Conservation (phyloP, 2,113 vertebrate species). For the Erythrolamprus reginae region DNA sequence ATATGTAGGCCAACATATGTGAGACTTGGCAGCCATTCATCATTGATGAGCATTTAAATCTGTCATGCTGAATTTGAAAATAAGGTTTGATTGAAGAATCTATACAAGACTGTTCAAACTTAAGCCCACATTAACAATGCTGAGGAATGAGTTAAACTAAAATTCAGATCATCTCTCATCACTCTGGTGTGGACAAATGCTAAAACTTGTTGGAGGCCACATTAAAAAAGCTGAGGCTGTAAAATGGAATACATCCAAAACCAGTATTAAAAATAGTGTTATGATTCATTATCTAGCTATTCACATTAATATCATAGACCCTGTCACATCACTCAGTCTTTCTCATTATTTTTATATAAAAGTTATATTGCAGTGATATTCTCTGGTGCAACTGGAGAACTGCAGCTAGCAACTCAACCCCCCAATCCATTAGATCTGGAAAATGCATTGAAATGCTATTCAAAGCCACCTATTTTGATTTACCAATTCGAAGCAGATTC, state of each 20-base stretch:
- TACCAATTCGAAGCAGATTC: not conserved
- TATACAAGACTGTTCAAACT: not conserved
- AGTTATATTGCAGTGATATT: not conserved
- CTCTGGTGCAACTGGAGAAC: not conserved
- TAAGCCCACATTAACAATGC: not conserved
- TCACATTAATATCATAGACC: not conserved
- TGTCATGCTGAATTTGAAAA: not conserved
- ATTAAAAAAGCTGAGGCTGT: not conserved
- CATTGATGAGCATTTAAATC: not conserved
- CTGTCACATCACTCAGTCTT: not conserved
- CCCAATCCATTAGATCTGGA: not conserved
- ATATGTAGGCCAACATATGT: not conserved
- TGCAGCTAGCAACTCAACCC: not conserved
- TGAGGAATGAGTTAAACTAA: not conserved
- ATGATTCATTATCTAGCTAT: not conserved
- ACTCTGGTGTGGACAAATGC: not conserved
- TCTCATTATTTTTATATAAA: not conserved
- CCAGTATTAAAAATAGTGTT: not conserved
- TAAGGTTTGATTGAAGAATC: not conserved
- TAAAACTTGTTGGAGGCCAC: not conserved
- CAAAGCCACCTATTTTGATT: not conserved
- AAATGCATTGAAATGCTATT: not conserved
- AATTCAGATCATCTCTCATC: not conserved
- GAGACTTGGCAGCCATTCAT: not conserved
- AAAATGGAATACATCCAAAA: not conserved